Conservation (phyloP, 2,797 vertebrate species). For the Pangasius macronema region DNA sequence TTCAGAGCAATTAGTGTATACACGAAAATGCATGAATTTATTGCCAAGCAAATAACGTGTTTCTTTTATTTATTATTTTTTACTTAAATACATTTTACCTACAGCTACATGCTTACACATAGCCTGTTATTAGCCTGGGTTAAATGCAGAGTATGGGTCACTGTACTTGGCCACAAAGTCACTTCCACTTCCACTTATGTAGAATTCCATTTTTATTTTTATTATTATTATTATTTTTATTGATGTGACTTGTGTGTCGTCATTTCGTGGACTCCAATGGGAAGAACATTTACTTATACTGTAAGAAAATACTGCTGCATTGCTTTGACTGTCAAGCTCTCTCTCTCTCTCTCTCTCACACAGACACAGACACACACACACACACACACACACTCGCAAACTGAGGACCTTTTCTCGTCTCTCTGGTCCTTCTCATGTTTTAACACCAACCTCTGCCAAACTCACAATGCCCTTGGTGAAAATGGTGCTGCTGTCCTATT, state of each 20-base stretch:
- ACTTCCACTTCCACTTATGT: too few species aligned
- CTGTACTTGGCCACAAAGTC: too few species aligned
- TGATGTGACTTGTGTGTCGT: background rate
- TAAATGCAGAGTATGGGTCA: too few species aligned
- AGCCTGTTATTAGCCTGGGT: too few species aligned
- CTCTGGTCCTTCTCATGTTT: background rate
- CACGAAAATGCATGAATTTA: too few species aligned
- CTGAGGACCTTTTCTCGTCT: background rate
- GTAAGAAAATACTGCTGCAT: background rate
- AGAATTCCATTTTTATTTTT: background rate
- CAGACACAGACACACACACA: background rate
- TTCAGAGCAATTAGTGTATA: background rate
- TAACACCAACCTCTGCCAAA: background rate
- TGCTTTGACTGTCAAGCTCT: background rate
- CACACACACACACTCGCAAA: conserved; percentile 10
- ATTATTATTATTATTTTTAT: too few species aligned
- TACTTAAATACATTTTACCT: background rate
- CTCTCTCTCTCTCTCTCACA: too few species aligned
- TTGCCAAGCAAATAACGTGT: too few species aligned
- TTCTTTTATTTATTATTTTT: background rate
- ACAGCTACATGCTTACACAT: background rate
- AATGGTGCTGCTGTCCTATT: conserved; percentile 11
- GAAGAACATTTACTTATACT: background rate
- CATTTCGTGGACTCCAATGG: background rate
- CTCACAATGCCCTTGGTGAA: background rate